Evolutionary conservation across 2,113 vertebrate species (phyloP).

Genomic region (Xyliphius kryptos): DNA sequence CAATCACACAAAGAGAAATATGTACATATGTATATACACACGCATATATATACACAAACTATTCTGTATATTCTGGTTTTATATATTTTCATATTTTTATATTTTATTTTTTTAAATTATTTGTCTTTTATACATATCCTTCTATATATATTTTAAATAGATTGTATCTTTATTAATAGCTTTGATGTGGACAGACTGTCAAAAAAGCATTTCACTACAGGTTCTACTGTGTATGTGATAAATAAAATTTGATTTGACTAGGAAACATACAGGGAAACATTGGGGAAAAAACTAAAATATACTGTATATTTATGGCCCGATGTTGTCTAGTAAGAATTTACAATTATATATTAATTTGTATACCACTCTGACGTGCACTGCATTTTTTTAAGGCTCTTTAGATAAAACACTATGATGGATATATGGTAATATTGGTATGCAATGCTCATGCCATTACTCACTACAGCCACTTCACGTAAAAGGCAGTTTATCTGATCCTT

Average conservation of each 20-base stretch:
- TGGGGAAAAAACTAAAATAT: conserved; percentile 4
- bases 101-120: too few relatives aligned
- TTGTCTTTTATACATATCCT: too few relatives aligned
- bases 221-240: too few relatives aligned
- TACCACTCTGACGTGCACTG: conserved; percentile 10
- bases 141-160: too few relatives aligned
- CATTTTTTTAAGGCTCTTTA: conserved; percentile 1
- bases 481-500: too few relatives aligned
- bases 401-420: conserved; percentile 12
- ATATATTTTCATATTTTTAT: too few relatives aligned
- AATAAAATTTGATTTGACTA: not conserved
- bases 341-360: conserved; percentile 14
- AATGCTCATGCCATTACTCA: not conserved
- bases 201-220: too few relatives aligned
- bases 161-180: too few relatives aligned
- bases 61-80: too few relatives aligned
- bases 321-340: conserved; percentile 5
- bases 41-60: not conserved
- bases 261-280: not conserved
- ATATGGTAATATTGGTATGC: conserved; percentile 6
- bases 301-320: conserved; percentile 10
- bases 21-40: too few relatives aligned
- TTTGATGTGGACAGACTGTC: too few relatives aligned
- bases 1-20: too few relatives aligned
- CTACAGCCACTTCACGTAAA: not conserved